Evolutionary conservation across 37 sponge, comb jelly and placozoan genomes (phyloP).

Genomic region (Dysidea cf. avara): DNA sequence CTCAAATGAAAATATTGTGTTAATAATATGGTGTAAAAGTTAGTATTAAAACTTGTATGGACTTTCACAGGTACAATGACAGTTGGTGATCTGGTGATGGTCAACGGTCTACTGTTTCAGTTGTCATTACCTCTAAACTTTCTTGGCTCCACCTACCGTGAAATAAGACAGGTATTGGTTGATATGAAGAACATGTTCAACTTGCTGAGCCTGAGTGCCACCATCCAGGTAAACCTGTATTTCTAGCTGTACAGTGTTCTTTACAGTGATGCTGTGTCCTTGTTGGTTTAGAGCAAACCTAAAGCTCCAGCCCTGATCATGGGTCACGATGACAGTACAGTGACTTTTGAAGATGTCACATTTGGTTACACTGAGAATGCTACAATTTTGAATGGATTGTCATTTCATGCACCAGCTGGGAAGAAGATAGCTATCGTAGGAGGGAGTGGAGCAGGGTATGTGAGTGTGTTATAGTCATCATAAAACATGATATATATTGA

Average conservation of each 20-base stretch:
- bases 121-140: slow-evolving; percentile 96
- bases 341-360: slow-evolving; percentile 85
- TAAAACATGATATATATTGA: too few relatives aligned
- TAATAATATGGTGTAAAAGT: too few relatives aligned
- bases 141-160: slow-evolving; percentile 92
- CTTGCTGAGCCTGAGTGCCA: slow-evolving; percentile 67
- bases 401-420: slow-evolving; percentile 81
- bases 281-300: slow-evolving; percentile 67
- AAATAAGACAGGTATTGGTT: slow-evolving; percentile 84
- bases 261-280: too few relatives aligned
- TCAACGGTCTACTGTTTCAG: slow-evolving; percentile 96
- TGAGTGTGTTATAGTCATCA: too few relatives aligned
- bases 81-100: slow-evolving; percentile 97
- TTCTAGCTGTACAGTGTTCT: too few relatives aligned
- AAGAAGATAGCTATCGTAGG: slow-evolving; percentile 93
- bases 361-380: slow-evolving; percentile 78
- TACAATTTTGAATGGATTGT: slow-evolving; percentile 59
- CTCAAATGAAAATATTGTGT: too few relatives aligned
- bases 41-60: too few relatives aligned
- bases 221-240: slow-evolving; percentile 58
- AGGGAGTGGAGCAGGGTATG: slow-evolving; percentile 94
- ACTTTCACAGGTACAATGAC: slow-evolving; percentile 81
- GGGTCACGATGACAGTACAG: slow-evolving; percentile 42
- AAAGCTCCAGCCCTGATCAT: slow-evolving; percentile 60
- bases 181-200: slow-evolving; percentile 95